Base-by-base conservation (phyloP, 2,113 vertebrate genomes). In the Alectura lathami region DNA sequence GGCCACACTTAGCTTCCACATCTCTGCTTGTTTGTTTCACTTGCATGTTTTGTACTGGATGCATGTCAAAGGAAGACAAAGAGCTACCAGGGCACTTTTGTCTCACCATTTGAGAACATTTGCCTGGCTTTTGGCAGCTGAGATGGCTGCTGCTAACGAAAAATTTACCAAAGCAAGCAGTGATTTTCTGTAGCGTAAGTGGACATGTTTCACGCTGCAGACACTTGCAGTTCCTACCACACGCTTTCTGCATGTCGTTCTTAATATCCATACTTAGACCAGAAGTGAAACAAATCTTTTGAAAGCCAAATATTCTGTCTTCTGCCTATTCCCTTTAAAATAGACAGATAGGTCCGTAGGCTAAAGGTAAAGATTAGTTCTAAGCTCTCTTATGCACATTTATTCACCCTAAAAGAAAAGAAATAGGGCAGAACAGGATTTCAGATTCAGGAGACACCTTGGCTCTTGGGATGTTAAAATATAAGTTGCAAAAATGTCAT, bases 111-210 rank as follows among this genome's bases (percentile, higher is more conserved):
- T 29, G 34, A 18, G 12, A 4, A 34, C 2, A 6, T 13, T 21
- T 72, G 40, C 70, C 53, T 78, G 40, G 14, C 6, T 9, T 48
- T 56, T 23, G 23, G 23, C 53, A 79, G 32, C 45, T 48, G 34
- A n/a, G 11, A 5, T 0, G 6, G 34, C 10, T 5, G 6, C 16
- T 38, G 15, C 8, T 6, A 15, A 60, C 34, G 13, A 29, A 43
- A n/a, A 7, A 36, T 7, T 20, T 16, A 32, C 51, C 27, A n/a
- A 36, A 81, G 40, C 26, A 7, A 29, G 47, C 20, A 5, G 26
- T 8, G 23, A 21, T 45, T 50, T 69, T 30, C 51, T 9, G 7
- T 1, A 54, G 59, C 11, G 0, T 3, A 30, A 59, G 9, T 4
- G 40, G 72, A 3, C 5, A 3, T 9, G 54, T 43, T 32, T 56